Percentiles rank a stretch among this genome's conserved stretches.
Conservation (phyloP, 2,113 vertebrate genomes). For the Vireo altiloquus region DNA sequence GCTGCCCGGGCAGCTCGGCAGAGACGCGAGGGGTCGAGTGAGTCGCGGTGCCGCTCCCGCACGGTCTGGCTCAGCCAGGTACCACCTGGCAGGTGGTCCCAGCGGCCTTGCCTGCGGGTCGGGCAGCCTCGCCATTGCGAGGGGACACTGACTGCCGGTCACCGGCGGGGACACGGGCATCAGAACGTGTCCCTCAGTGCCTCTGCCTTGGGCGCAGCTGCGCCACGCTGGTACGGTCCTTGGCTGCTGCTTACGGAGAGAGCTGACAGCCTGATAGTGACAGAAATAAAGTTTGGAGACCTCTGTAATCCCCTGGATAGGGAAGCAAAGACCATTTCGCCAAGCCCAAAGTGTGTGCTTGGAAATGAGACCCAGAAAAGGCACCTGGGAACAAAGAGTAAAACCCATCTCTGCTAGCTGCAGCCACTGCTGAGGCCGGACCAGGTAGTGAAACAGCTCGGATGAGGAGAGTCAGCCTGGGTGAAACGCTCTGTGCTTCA, state of each 20-base stretch:
- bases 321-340: not conserved
- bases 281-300: not conserved
- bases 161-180: not conserved
- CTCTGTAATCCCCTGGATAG: not conserved
- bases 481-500: rapidly evolving
- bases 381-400: constrained; percentile 9
- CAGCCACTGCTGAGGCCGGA: not conserved
- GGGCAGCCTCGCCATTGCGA: not conserved
- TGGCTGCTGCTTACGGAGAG: not conserved
- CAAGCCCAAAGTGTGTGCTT: not conserved
- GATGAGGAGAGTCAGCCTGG: too few species aligned
- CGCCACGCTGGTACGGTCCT: not conserved
- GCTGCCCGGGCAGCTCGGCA: not conserved
- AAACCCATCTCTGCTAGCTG: rapidly evolving
- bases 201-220: not conserved
- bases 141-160: not conserved
- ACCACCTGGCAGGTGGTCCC: not conserved
- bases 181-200: not conserved
- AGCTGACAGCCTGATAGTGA: not conserved
- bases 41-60: not conserved
- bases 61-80: not conserved
- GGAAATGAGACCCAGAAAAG: not conserved
- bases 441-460: not conserved
- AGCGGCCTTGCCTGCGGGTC: not conserved
- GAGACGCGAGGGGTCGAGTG: not conserved